phyloP scores from a whole-genome alignment of 2,113 vertebrate species.

The Catagonus wagneri region DNA sequence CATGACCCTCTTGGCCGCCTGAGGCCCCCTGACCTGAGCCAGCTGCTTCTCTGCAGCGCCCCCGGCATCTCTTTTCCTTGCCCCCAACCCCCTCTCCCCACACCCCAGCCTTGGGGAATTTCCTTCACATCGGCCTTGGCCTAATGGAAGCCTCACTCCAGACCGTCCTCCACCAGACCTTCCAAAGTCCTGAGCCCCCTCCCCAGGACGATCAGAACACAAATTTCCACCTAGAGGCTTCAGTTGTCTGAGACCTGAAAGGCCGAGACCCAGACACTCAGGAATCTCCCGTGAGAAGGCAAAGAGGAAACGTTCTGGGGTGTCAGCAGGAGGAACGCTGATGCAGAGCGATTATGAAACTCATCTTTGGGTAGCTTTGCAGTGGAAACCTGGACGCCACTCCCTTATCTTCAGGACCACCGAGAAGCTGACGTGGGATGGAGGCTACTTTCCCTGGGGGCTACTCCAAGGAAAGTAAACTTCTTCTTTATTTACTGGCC shows the following conservation, averaged over 20 bases:
- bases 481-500: background rate
- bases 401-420: background rate
- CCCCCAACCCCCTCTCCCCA: too few relatives aligned
- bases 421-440: background rate
- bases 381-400: background rate
- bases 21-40: background rate
- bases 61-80: background rate
- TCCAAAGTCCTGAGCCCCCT: background rate
- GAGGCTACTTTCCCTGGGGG: background rate
- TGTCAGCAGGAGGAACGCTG: too few relatives aligned
- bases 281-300: background rate
- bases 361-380: background rate
- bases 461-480: background rate
- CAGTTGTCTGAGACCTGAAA: background rate
- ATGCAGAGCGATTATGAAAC: background rate
- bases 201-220: background rate
- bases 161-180: background rate
- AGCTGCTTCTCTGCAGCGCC: background rate
- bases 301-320: background rate
- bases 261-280: background rate
- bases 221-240: background rate
- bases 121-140: background rate
- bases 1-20: background rate
- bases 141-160: background rate
- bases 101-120: too few relatives aligned